A percentile compares a stretch with the other conserved stretches of the same genome.
Conservation (phyloP, 2,113 vertebrate species). For the Phalacrocorax brasilianus region DNA sequence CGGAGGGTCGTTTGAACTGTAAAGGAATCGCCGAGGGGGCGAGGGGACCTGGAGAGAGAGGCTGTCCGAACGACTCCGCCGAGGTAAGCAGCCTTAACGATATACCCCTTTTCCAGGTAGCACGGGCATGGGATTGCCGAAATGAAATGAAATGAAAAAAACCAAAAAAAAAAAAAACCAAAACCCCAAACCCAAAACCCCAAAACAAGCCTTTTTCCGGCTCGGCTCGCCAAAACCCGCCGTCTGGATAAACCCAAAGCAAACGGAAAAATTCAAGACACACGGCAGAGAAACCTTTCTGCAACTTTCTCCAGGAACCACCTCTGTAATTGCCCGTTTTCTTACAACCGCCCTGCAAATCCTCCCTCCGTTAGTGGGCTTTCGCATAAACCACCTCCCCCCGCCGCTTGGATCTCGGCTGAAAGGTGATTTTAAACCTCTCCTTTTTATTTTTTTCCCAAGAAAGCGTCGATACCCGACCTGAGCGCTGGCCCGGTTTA, state of each 20-base stretch:
- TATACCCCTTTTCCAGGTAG: constrained; percentile 5
- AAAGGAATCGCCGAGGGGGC: constrained; percentile 61
- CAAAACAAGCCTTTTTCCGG: neutral
- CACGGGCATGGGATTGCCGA: neutral
- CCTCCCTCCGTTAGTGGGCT: neutral
- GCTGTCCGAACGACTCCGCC: constrained; percentile 46
- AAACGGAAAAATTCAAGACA: neutral
- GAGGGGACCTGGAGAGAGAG: constrained; percentile 53
- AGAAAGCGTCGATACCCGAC: neutral
- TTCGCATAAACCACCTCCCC: neutral
- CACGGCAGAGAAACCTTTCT: neutral
- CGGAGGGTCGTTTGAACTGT: constrained; percentile 70
- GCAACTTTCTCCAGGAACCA: constrained; percentile 62
- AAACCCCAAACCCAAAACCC: neutral
- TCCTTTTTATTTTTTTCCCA: neutral
- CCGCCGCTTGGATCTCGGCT: neutral
- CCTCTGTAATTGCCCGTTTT: neutral
- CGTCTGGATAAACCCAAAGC: neutral
- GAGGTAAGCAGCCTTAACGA: constrained; percentile 74
- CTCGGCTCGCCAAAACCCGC: neutral
- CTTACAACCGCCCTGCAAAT: neutral
- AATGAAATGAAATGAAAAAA: neutral
- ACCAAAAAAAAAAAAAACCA: neutral
- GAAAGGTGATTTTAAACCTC: neutral
- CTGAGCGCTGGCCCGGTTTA: neutral